Conservation (phyloP, 2,888 invertebrate species). For the Acrobasis suavella region DNA sequence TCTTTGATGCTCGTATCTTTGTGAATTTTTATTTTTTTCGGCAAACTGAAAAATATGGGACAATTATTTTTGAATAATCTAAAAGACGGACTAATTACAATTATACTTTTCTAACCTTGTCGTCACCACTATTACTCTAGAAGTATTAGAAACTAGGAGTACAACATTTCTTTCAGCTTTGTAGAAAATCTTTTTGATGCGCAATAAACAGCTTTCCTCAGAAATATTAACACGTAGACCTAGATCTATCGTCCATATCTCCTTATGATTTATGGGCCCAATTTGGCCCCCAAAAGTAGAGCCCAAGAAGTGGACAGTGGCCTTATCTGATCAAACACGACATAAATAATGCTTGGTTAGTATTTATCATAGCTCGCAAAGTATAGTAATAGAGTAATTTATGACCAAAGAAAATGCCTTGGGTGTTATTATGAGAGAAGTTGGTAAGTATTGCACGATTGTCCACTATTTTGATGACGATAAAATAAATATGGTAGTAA, state of each 20-base stretch:
- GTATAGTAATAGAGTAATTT: constrained; percentile 68
- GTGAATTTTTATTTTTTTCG: too few relatives aligned
- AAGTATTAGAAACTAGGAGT: too few relatives aligned
- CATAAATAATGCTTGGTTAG: constrained; percentile 74
- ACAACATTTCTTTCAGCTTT: too few relatives aligned
- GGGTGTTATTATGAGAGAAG: constrained; percentile 23
- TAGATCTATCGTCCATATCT: constrained; percentile 48
- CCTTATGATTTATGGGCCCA: constrained; percentile 68
- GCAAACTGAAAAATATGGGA: too few relatives aligned
- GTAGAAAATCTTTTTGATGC: background rate
- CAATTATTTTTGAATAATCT: too few relatives aligned
- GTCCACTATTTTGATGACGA: background rate
- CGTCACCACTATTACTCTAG: too few relatives aligned
- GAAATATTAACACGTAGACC: constrained; percentile 40
- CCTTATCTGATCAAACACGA: constrained; percentile 73
- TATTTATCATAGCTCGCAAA: constrained; percentile 72
- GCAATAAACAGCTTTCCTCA: constrained; percentile 6
- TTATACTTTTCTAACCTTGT: too few relatives aligned
- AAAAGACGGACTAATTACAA: too few relatives aligned
- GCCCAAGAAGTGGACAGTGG: constrained; percentile 64
- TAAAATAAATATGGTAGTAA: background rate
- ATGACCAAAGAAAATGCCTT: constrained; percentile 52
- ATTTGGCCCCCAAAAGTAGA: constrained; percentile 60
- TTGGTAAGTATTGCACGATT: background rate
- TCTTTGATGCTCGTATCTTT: too few relatives aligned